Evolutionary conservation across 2,797 vertebrate genomes (phyloP), one percentile per base, ranked within the genome.

Genomic region (Danio tinwini): DNA sequence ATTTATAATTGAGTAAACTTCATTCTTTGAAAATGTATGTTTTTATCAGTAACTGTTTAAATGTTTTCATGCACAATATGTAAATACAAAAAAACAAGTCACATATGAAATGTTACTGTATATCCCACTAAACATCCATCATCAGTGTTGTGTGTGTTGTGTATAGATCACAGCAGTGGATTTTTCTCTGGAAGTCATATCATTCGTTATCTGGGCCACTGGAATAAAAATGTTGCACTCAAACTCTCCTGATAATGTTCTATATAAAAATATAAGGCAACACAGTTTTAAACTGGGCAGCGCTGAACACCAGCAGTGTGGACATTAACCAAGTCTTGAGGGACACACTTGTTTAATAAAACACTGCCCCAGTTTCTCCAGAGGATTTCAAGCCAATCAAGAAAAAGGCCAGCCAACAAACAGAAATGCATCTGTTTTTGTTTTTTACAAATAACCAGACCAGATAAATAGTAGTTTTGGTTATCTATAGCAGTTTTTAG

Each of bases 181-280:
- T 45, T 49, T 6, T 29, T 21, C n/a, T 52, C 7, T 45, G 67
- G 50, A 55, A 62, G 50, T 56, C 1, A n/a, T n/a, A n/a, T 4
- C 19, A 45, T 16, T 19, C 11, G 12, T 63, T 69, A 82, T 80
- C 76, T 82, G 50, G 85, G 83, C 52, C 82, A 84, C 42, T 37
- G 50, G 56, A 56, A 62, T 45, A 81, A 74, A 52, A 71, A 86
- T 77, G 74, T 67, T 76, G 65, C 81, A 75, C 42, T 55, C 64
- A 78, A 81, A 74, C 61, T 71, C 82, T 84, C 84, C 53, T 76
- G 74, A 81, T 53, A 71, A 39, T 69, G 58, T 69, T 82, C 83
- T 69, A 80, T 70, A 78, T 73, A 77, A 74, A 86, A 70, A 74
- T 82, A 78, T 58, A 84, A 53, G 68, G 69, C 76, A 82, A 78